Evolutionary conservation across 2,797 vertebrate genomes (phyloP).

Genomic region (Neoniphon sammara): DNA sequence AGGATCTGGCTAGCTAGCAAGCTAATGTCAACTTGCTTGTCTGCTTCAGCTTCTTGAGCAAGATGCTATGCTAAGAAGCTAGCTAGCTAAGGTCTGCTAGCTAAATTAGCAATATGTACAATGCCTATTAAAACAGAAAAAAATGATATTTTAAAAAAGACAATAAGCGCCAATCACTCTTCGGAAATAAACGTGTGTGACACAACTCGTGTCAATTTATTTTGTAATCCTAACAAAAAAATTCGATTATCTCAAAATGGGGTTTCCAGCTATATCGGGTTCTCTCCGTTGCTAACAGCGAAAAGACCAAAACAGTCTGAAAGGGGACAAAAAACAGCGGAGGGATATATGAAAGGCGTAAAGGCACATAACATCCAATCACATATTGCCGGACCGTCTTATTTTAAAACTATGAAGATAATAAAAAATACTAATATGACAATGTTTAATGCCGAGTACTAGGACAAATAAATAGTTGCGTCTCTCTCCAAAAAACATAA

Average conservation of each 20-base stretch:
- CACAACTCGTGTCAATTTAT: constrained; percentile 71
- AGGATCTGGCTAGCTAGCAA: constrained; percentile 57
- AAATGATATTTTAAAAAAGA: constrained; percentile 72
- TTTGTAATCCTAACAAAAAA: constrained; percentile 64
- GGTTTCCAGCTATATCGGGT: constrained; percentile 78
- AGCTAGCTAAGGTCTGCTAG: constrained; percentile 69
- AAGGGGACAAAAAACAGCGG: constrained; percentile 87
- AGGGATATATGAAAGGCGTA: constrained; percentile 83
- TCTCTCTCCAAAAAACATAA: constrained; percentile 17
- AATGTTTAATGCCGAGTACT: background rate
- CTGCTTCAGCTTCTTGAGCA: constrained; percentile 40
- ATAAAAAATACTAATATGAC: background rate
- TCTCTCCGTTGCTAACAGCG: constrained; percentile 88
- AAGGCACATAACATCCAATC: constrained; percentile 53
- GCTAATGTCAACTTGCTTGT: constrained; percentile 73
- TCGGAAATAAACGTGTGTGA: constrained; percentile 60
- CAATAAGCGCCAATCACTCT: constrained; percentile 64
- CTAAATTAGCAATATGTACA: constrained; percentile 78
- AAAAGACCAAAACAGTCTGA: constrained; percentile 96
- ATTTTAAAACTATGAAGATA: background rate
- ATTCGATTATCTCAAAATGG: constrained; percentile 71
- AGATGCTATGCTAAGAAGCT: constrained; percentile 73
- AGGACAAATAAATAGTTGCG: background rate
- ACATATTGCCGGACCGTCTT: background rate
- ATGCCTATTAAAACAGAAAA: constrained; percentile 75